Evolutionary conservation across 2,113 vertebrate species (phyloP).

Genomic region (Potamarius usumacintae): DNA sequence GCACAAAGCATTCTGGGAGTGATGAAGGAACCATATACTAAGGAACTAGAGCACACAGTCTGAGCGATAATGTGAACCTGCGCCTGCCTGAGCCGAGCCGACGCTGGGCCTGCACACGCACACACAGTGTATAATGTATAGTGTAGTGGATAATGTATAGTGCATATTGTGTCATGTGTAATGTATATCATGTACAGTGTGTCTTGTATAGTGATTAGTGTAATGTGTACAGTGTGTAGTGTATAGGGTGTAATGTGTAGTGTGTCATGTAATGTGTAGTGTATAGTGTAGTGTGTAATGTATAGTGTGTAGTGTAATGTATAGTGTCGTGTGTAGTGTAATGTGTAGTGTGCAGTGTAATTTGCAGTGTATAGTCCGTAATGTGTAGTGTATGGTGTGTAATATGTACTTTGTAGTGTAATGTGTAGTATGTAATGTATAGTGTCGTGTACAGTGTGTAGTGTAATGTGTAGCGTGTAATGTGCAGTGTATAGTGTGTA

Average conservation of each 20-base stretch:
- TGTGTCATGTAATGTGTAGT: no score
- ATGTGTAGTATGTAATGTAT: neutral
- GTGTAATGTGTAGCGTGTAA: no score
- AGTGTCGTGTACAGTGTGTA: neutral
- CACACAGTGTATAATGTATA: neutral
- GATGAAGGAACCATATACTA: constrained; percentile 63
- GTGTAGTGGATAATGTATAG: neutral
- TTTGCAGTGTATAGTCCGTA: neutral
- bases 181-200: neutral
- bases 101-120: constrained; percentile 59
- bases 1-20: constrained; percentile 79
- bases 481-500: no score
- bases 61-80: constrained; percentile 70
- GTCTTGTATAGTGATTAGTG: neutral
- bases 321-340: neutral
- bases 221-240: neutral
- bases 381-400: neutral
- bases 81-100: constrained; percentile 68
- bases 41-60: constrained; percentile 60
- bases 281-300: neutral
- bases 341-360: neutral
- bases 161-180: neutral
- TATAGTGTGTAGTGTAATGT: no score
- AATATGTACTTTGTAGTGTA: neutral
- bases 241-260: neutral